Conservation (phyloP, 2,797 vertebrate species). For the Danio aesculapii region DNA sequence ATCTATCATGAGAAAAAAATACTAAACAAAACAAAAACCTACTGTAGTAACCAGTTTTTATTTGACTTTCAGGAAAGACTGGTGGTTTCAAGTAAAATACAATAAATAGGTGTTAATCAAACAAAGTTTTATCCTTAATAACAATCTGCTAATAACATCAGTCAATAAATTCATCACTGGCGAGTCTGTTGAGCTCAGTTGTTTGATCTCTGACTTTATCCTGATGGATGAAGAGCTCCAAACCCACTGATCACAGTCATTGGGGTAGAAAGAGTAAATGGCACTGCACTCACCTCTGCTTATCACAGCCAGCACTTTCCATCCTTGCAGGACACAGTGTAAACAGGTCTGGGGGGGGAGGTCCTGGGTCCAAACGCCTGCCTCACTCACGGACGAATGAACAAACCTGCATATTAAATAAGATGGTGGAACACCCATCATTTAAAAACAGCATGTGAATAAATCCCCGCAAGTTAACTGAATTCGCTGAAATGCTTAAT, state of each 20-base stretch:
- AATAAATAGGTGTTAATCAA: constrained; percentile 17
- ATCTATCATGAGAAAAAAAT: too few relatives aligned
- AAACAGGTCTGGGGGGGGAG: constrained; percentile 3
- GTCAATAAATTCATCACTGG: constrained; percentile 29
- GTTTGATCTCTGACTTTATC: constrained; percentile 40
- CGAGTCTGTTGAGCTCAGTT: constrained; percentile 15
- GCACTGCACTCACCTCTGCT: constrained; percentile 36
- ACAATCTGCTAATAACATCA: constrained; percentile 17
- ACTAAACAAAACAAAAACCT: too few relatives aligned
- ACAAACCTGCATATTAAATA: neutral
- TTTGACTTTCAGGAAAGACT: too few relatives aligned
- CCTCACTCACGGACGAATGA: neutral
- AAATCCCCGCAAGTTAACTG: too few relatives aligned
- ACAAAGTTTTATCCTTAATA: neutral
- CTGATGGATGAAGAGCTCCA: constrained; percentile 35
- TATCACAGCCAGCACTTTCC: constrained; percentile 25
- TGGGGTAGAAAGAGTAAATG: constrained; percentile 41
- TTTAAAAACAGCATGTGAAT: neutral
- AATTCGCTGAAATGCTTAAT: too few relatives aligned
- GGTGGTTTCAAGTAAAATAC: neutral
- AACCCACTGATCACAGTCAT: constrained; percentile 40
- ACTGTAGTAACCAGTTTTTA: too few relatives aligned
- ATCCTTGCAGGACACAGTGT: neutral
- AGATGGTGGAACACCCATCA: neutral
- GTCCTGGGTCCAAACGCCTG: neutral